Conservation (phyloP, 2,888 invertebrate genomes). For the Dicranocentrus wangi region DNA sequence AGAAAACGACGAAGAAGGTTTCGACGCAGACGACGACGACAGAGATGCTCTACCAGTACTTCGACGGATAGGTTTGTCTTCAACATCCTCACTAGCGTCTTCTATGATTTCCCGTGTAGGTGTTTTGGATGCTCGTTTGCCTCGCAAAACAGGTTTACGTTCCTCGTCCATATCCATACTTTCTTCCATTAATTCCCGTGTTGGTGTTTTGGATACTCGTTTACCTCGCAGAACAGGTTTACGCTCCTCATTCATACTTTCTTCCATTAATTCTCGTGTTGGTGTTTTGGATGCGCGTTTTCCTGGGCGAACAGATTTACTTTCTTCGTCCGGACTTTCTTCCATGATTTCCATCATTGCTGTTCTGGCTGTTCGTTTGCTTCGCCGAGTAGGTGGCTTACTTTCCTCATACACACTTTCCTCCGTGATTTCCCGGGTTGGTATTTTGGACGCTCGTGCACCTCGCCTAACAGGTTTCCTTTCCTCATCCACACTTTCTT, state of each 20-base stretch:
- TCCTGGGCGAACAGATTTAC: background rate
- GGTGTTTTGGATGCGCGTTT: slow-evolving; percentile 26
- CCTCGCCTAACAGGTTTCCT: background rate
- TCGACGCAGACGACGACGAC: background rate
- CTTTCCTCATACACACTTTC: background rate
- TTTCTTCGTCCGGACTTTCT: slow-evolving; percentile 3
- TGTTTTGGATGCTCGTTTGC: too few species aligned
- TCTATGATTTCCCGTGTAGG: too few species aligned
- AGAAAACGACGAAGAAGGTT: slow-evolving; percentile 13
- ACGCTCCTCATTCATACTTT: background rate
- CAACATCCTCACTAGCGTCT: background rate
- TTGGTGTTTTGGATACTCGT: too few species aligned
- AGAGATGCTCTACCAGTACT: background rate
- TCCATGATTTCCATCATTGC: background rate
- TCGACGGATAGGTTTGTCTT: background rate
- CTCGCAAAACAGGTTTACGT: too few species aligned
- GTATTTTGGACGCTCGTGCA: background rate
- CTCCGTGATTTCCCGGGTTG: background rate
- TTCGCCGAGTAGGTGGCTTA: background rate
- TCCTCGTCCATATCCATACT: background rate
- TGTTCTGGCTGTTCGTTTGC: background rate
- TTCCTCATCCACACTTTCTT: slow-evolving; percentile 1
- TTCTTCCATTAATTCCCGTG: background rate
- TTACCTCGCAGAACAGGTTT: too few species aligned
- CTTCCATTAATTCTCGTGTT: background rate